These are phyloP conservation scores for Drosophila eohydei DNA, from an alignment of 2,888 invertebrate species.

Conservation along the genomic window DNA sequence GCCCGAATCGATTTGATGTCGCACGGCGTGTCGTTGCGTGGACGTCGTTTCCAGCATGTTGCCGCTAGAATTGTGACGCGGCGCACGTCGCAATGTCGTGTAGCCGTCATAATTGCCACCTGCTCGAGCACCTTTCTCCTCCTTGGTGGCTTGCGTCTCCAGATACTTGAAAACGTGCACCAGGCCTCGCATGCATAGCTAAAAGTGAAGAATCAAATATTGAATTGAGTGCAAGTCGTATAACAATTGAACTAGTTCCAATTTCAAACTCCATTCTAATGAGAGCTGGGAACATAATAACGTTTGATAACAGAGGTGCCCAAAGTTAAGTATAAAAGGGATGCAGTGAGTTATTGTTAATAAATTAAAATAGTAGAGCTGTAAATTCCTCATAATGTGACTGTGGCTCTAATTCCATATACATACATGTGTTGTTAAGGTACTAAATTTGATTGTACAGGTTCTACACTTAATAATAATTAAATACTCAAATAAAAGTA, in stretches of 20 bases:
- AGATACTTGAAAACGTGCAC: constrained; percentile 98
- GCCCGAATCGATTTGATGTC: constrained; percentile 94
- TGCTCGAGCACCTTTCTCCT: constrained; percentile 83
- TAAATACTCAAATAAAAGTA: no score
- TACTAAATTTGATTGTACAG: no score
- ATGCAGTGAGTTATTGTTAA: background rate
- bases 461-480: no score
- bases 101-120: constrained; percentile 85
- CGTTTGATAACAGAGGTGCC: background rate
- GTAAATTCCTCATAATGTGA: no score
- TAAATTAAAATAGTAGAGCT: background rate
- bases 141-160: constrained; percentile 93
- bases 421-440: no score
- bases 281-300: background rate
- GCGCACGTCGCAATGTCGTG: constrained; percentile 83
- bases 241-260: background rate
- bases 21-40: constrained; percentile 70
- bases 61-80: constrained; percentile 81
- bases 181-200: constrained; percentile 93
- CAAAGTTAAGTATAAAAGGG: background rate
- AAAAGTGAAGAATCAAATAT: background rate
- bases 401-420: no score
- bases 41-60: constrained; percentile 79
- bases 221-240: background rate
- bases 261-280: background rate